Evolutionary conservation across 2,888 invertebrate species (phyloP).

Genomic region (Chrysolina haemoptera): DNA sequence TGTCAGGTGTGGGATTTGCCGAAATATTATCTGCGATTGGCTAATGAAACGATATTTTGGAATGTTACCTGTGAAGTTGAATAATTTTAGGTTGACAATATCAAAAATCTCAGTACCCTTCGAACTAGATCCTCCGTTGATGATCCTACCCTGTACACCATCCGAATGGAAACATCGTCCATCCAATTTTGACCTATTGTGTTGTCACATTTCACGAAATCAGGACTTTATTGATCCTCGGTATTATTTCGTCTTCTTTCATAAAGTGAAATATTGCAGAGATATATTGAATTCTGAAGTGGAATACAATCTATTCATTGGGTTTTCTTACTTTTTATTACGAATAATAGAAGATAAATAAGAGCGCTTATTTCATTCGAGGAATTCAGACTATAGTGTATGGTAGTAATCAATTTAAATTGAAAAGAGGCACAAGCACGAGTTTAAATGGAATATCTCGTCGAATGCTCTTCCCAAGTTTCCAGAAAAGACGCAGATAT

Average conservation of each 20-base stretch:
- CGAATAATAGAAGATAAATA: slow-evolving; percentile 37
- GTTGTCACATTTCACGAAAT: slow-evolving; percentile 34
- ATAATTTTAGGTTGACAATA: no score
- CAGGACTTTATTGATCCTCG: slow-evolving; percentile 33
- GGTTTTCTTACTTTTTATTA: slow-evolving; percentile 36
- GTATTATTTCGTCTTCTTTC: slow-evolving; percentile 25
- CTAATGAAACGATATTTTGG: no score
- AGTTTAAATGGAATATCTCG: neutral
- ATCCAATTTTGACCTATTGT: slow-evolving; percentile 27
- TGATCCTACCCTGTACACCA: neutral
- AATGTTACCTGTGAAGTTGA: no score
- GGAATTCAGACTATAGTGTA: slow-evolving; percentile 25
- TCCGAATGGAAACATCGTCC: neutral
- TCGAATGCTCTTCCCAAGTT: neutral
- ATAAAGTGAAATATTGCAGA: slow-evolving; percentile 37
- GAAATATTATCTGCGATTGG: no score
- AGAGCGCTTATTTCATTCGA: slow-evolving; percentile 28
- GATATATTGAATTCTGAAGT: slow-evolving; percentile 42
- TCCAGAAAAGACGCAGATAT: neutral
- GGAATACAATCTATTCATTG: slow-evolving; percentile 35
- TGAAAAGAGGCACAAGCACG: neutral
- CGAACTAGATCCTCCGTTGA: neutral
- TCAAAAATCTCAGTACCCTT: no score
- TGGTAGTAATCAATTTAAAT: slow-evolving; percentile 27
- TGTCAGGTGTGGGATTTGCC: slow-evolving; percentile 14